phyloP scores from a whole-genome alignment of 2,113 vertebrate genomes.

The Chaenogobius annularis region DNA sequence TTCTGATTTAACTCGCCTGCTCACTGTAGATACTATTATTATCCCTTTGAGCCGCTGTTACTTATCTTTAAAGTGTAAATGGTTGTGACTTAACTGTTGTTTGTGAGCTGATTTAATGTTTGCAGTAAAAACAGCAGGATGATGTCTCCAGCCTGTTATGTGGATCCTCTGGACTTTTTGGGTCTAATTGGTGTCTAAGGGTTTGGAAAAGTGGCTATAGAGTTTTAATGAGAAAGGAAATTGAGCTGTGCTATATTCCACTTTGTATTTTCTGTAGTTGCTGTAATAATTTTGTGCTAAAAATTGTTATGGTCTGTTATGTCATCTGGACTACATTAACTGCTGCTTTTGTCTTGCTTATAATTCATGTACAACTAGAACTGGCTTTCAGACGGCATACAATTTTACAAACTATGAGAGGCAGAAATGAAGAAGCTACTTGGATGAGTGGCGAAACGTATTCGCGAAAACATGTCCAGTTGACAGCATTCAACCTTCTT shows the following conservation, averaged over 20 bases:
- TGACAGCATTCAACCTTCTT: too few species aligned
- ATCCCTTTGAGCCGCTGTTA: not conserved
- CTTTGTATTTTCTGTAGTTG: not conserved
- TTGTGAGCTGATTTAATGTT: not conserved
- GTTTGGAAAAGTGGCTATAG: not conserved
- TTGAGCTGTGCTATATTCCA: not conserved
- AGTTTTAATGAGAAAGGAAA: not conserved
- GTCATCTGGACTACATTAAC: not conserved
- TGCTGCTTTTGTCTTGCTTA: too few species aligned
- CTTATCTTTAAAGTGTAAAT: not conserved
- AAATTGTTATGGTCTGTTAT: not conserved
- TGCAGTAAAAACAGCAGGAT: not conserved
- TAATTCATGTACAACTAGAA: too few species aligned
- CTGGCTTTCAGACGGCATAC: too few species aligned
- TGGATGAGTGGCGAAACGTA: too few species aligned
- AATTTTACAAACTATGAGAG: too few species aligned
- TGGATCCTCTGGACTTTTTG: not conserved
- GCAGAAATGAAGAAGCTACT: too few species aligned
- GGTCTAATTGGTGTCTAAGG: conserved; percentile 2
- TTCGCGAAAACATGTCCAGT: too few species aligned
- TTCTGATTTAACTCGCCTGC: not conserved
- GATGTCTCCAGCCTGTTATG: not conserved
- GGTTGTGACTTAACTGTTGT: not conserved
- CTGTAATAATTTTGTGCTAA: not conserved
- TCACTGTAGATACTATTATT: not conserved